Evolutionary conservation across 2,113 vertebrate species (phyloP).

Genomic region (Cyprinodon tularosa): DNA sequence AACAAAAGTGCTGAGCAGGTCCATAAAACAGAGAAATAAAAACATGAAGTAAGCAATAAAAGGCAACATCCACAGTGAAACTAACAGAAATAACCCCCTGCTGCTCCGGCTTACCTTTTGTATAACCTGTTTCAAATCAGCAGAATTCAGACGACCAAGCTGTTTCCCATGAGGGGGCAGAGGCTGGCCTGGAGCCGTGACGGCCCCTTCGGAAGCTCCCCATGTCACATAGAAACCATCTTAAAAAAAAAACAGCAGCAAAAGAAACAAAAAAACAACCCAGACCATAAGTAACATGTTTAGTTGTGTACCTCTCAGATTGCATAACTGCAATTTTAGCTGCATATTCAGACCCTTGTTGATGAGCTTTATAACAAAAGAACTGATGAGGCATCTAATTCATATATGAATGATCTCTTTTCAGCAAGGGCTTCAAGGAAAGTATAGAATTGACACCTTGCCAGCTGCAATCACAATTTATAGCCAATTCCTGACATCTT

Average conservation of each 20-base stretch:
- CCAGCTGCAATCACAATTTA: neutral
- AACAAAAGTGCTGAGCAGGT: no score
- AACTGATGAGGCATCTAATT: neutral
- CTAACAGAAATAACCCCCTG: no score
- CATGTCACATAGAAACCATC: conserved; percentile 94
- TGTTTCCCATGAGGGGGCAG: conserved; percentile 90
- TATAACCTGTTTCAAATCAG: conserved; percentile 89
- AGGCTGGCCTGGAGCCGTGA: conserved; percentile 81
- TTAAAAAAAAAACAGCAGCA: conserved; percentile 54
- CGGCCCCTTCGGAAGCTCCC: conserved; percentile 81
- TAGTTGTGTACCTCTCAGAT: neutral
- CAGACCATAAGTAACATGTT: neutral
- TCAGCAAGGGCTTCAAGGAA: neutral
- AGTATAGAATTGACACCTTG: neutral
- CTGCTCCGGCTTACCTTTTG: conserved; percentile 83
- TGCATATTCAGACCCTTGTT: neutral
- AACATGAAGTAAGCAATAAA: no score
- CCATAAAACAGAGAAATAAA: no score
- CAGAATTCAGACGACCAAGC: conserved; percentile 85
- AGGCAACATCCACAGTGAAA: no score
- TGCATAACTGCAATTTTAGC: neutral
- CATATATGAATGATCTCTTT: neutral
- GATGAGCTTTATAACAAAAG: neutral
- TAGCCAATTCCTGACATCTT: neutral
- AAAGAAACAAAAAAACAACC: conserved; percentile 5